Evolutionary conservation across 2,797 vertebrate species (phyloP), one percentile per base, ranked within the genome.

Genomic region (Nyctalus aviator): DNA sequence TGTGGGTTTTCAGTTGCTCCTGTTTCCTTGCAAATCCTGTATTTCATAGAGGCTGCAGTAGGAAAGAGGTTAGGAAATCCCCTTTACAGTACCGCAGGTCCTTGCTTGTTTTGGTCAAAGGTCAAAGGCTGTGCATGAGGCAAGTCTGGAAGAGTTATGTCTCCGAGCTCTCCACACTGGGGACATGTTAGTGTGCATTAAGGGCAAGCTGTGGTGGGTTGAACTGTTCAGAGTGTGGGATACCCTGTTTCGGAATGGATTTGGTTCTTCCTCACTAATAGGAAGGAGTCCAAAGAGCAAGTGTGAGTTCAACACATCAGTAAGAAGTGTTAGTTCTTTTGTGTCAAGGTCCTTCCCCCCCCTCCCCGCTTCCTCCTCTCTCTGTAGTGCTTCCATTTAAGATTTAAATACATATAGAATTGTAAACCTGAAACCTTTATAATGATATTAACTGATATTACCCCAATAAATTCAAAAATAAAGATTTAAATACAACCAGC

Each of bases 21-120:
- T 91, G 3, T 79, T 69, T 91, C 55, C 84, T 90, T 89, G 46
- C 6, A 62, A 62, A 90, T 84, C 94, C 55, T 91, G 18, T 87
- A 27, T 85, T 92, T 91, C 88, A 35, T 46, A 64, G 32, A 86
- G 75, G 59, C 85, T 44, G 5, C 20, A 21, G 37, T 81, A 48
- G 94, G 88, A 48, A 79, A 88, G 69, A 86, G 5, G 0, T 76
- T 68, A 84, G 68, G 84, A 95, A 92, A 48, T 7, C 17, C 50
- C 69, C 2, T 93, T 77, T 77, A 55, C 20, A 3, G 21, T 55
- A 71, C 82, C 48, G 4, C 15, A 75, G 44, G 20, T 59, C 41
- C n/a, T 57, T 79, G 18, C 69, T 94, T 82, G 14, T 90, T 85
- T 89, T 13, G 23, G 6, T 84, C 12, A 0, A 87, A 37, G 46